These are phyloP conservation scores for Diphyllodes magnificus DNA, from an alignment of 2,113 vertebrate species.

Conservation along the genomic window DNA sequence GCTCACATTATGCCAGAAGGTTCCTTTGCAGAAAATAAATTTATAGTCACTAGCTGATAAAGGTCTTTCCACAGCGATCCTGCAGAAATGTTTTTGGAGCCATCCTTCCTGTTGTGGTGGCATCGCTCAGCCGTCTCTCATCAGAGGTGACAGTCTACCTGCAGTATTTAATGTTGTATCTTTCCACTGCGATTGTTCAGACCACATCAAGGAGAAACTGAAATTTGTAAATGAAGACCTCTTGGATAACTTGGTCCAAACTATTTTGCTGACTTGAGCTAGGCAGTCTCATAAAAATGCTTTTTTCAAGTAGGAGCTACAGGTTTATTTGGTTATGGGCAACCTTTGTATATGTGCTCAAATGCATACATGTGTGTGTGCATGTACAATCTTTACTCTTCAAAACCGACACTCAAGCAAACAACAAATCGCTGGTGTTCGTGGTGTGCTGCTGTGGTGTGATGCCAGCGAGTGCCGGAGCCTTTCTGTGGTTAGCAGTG, in stretches of 20 bases:
- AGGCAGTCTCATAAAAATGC: background rate
- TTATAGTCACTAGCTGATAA: conserved; percentile 40
- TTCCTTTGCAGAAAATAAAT: conserved; percentile 49
- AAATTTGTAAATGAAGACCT: background rate
- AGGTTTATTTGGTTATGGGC: background rate
- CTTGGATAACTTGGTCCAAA: background rate
- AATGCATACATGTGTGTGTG: background rate
- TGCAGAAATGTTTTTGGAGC: background rate
- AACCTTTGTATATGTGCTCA: background rate
- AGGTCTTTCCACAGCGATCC: background rate
- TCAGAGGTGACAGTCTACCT: background rate
- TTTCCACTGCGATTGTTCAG: background rate
- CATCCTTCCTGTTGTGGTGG: background rate
- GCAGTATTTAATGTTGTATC: background rate
- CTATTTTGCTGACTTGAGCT: background rate
- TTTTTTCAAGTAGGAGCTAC: background rate
- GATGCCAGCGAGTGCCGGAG: background rate
- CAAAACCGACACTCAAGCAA: background rate
- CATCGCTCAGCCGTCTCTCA: background rate
- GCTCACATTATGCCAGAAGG: conserved; percentile 31
- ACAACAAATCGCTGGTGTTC: background rate
- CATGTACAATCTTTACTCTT: background rate
- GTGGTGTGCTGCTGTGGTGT: background rate
- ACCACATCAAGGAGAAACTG: background rate
- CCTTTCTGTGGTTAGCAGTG: background rate